A percentile compares a stretch with the other conserved stretches of the same genome.
Conservation (phyloP, 2,113 vertebrate species). For the Lagopus leucura region DNA sequence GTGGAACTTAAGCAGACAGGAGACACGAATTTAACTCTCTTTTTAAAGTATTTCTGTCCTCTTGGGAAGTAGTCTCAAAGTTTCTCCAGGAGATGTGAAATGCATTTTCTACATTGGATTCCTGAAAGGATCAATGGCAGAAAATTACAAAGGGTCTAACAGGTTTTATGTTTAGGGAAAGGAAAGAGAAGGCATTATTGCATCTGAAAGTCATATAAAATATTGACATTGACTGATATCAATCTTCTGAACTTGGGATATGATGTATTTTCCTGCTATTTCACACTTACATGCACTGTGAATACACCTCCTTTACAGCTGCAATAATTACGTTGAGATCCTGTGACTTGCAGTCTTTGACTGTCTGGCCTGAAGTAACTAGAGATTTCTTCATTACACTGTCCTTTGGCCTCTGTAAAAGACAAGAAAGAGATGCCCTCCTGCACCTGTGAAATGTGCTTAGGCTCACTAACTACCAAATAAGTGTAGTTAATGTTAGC, state of each 20-base stretch:
- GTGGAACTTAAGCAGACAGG: neutral
- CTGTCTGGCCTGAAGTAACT: neutral
- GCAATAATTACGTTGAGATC: neutral
- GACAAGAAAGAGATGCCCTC: neutral
- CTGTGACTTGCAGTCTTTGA: neutral
- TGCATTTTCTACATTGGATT: neutral
- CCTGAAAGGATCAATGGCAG: neutral
- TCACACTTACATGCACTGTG: neutral
- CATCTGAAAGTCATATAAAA: neutral
- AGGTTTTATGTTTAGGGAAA: neutral
- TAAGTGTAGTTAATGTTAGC: neutral
- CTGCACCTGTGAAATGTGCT: neutral
- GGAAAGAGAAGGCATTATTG: neutral
- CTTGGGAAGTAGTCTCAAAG: neutral
- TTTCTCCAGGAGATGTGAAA: neutral
- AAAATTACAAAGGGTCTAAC: neutral
- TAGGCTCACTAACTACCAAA: neutral
- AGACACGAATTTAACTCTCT: neutral
- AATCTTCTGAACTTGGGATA: neutral
- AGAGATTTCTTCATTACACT: too few relatives aligned
- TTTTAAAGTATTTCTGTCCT: neutral
- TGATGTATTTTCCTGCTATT: neutral
- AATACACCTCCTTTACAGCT: neutral
- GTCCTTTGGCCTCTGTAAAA: neutral
- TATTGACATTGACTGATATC: neutral